phyloP scores from a whole-genome alignment of 1,140 invertebrate genomes.

The Diploscapter pachys region DNA sequence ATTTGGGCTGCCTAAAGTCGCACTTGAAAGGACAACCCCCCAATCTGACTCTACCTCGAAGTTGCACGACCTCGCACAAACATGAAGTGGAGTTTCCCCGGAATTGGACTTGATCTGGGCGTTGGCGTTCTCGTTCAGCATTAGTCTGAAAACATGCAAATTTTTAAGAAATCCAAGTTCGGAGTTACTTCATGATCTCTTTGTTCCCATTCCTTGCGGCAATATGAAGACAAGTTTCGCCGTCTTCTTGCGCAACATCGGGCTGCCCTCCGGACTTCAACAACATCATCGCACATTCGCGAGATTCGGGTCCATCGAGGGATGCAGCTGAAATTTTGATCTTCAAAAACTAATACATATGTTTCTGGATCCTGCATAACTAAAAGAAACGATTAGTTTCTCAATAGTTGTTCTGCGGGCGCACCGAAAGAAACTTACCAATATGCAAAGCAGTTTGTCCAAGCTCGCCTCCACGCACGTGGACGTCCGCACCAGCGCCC shows the following conservation, averaged over 20 bases:
- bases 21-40: too few relatives aligned
- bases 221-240: constrained; percentile 64
- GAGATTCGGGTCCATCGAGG: constrained; percentile 84
- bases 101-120: constrained; percentile 65
- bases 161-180: not conserved
- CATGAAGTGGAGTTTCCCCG: constrained; percentile 68
- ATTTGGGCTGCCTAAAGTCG: constrained; percentile 56
- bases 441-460: constrained; percentile 45
- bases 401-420: too few relatives aligned
- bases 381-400: too few relatives aligned
- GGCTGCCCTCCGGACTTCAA: constrained; percentile 93
- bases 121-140: constrained; percentile 62
- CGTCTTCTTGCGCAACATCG: constrained; percentile 69
- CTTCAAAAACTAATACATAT: not conserved
- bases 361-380: not conserved
- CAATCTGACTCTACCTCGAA: constrained; percentile 38
- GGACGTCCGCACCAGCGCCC: constrained; percentile 92
- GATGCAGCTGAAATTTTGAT: constrained; percentile 58
- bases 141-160: constrained; percentile 34
- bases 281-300: constrained; percentile 91
- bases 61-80: constrained; percentile 64
- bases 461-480: constrained; percentile 75
- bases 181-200: constrained; percentile 58
- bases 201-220: constrained; percentile 61
- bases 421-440: not conserved